Evolutionary conservation across 2,797 vertebrate genomes (phyloP).

Genomic region (Carcharodon carcharias): DNA sequence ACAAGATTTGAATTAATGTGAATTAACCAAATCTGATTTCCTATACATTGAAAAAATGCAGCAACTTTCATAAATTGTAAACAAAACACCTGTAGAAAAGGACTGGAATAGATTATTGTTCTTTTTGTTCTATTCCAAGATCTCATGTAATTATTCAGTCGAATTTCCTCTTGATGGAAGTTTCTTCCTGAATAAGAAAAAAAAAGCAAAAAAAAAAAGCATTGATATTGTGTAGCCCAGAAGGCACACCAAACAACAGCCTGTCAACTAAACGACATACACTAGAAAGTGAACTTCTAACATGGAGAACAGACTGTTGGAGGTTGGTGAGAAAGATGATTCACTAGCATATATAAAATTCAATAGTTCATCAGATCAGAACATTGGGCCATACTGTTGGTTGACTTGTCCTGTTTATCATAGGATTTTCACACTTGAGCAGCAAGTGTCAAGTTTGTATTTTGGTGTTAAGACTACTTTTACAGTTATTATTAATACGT

Average conservation of each 20-base stretch:
- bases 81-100: not conserved
- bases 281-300: conserved; percentile 1
- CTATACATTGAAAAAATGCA: not conserved
- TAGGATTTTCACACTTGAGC: not conserved
- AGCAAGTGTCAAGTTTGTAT: not conserved
- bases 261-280: not conserved
- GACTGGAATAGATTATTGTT: not conserved
- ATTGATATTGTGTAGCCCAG: not conserved
- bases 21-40: not conserved
- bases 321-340: conserved; percentile 30
- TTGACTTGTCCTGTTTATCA: not conserved
- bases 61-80: not conserved
- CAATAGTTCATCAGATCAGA: not conserved
- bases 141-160: not conserved
- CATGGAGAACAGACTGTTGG: not conserved
- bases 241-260: not conserved
- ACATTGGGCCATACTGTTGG: not conserved
- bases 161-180: not conserved
- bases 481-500: not conserved
- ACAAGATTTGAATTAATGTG: not conserved
- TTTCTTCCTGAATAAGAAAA: not conserved
- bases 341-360: not conserved
- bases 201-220: not conserved
- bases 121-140: not conserved
- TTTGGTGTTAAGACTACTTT: not conserved